phyloP scores from a whole-genome alignment of 2,113 vertebrate species.

The Pseudolaguvia tuberculata region DNA sequence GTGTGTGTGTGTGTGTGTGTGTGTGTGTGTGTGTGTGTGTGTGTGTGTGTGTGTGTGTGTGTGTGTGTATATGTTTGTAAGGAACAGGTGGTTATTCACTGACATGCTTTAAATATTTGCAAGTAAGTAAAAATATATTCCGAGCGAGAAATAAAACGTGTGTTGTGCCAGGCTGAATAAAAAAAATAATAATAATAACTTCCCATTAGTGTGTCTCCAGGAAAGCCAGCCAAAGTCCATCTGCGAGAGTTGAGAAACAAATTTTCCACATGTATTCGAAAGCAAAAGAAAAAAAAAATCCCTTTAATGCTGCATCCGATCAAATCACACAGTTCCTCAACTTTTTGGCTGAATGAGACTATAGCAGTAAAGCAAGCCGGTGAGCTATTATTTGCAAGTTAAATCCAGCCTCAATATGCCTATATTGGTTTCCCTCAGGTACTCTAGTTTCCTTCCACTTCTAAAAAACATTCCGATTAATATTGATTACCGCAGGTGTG shows the following conservation, averaged over 20 bases:
- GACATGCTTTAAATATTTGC: conserved; percentile 62
- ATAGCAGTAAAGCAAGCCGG: background rate
- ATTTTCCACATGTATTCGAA: conserved; percentile 3
- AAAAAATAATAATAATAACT: conserved; percentile 28
- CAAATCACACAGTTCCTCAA: background rate
- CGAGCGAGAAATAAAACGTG: conserved; percentile 23
- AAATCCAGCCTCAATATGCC: background rate
- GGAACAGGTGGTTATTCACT: conserved; percentile 72
- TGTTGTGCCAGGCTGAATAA: background rate
- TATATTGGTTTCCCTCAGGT: background rate
- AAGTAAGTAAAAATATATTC: conserved; percentile 57
- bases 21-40: background rate
- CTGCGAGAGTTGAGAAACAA: conserved; percentile 15
- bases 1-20: too few relatives aligned
- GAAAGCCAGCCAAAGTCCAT: conserved; percentile 44
- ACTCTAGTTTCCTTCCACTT: background rate
- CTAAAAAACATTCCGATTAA: background rate
- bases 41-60: conserved; percentile 11
- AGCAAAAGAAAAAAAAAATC: background rate
- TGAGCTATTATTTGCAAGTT: background rate
- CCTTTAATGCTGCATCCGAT: background rate
- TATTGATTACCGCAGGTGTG: too few relatives aligned
- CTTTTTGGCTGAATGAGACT: background rate
- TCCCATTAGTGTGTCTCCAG: conserved; percentile 48
- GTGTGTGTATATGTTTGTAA: conserved; percentile 2